Evolutionary conservation across 2,888 invertebrate species (phyloP), one percentile per base, ranked within the genome.

Genomic region (Clivina fossor): DNA sequence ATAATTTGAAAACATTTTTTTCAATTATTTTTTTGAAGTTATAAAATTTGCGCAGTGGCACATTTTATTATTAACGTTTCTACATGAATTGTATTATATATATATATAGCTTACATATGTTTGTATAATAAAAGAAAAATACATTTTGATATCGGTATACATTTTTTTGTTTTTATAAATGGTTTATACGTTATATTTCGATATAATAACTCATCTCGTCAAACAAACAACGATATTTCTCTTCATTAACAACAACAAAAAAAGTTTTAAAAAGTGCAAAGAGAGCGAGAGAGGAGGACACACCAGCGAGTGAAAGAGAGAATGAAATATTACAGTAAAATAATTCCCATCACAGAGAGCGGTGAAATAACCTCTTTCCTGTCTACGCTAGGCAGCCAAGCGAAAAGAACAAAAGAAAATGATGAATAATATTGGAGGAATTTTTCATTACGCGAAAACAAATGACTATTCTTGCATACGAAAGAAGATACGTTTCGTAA

Each of bases 311-410:
- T n/a, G n/a, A n/a, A n/a, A n/a, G n/a, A n/a, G n/a, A n/a, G 4
- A 26, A 51, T 51, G 51, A 51, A 51, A 51, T 51, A 51, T 51
- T 41, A 33, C 51, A 13, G 41, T 26, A 43, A 51, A 51, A 51
- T 51, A 33, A 43, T 51, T 43, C 19, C 51, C 43, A 30, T 51
- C 32, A 4, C 30, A 15, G 22, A 24, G 22, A 26, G 43, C 11
- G 32, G 20, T 24, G 32, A 51, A 41, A 41, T 26, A 43, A 50
- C 28, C 50, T 40, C 35, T 9, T 43, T 43, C 43, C 20, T 20
- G 26, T 43, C 41, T 50, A 22, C 11, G 38, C 11, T 16, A 44
- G 11, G 15, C 16, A n/a, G 18, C 18, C 15, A 18, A 9, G 20
- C 37, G 22, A 49, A 28, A 38, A 24, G 49, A 48, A 40, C 51